These are phyloP conservation scores for Rhabdophis nuchalis DNA, from an alignment of 2,797 vertebrate genomes.

Conservation along the genomic window DNA sequence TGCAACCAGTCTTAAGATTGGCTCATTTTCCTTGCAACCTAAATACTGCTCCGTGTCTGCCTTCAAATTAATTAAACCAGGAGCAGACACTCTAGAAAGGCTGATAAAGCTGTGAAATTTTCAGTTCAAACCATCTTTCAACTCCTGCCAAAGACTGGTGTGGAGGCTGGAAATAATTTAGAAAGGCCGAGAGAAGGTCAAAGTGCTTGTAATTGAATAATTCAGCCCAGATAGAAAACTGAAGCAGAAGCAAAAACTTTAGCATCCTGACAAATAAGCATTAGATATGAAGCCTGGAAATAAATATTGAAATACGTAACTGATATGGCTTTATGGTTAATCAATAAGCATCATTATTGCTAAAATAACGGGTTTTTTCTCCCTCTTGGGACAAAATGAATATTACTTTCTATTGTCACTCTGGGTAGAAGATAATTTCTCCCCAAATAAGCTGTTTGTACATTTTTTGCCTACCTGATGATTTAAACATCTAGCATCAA, in stretches of 20 bases:
- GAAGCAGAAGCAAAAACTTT: conserved; percentile 58
- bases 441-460: conserved; percentile 60
- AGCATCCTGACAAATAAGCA: conserved; percentile 61
- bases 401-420: conserved; percentile 63
- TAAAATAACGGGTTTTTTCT: conserved; percentile 57
- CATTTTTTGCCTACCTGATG: neutral
- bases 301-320: conserved; percentile 58
- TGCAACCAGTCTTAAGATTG: neutral
- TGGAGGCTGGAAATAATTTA: conserved; percentile 60
- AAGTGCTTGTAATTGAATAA: conserved; percentile 65
- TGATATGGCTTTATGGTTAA: neutral
- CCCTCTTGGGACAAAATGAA: conserved; percentile 60
- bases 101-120: conserved; percentile 62
- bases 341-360: neutral
- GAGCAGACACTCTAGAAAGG: conserved; percentile 44
- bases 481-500: conserved; percentile 51
- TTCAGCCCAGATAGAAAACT: conserved; percentile 64
- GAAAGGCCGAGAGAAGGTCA: conserved; percentile 64
- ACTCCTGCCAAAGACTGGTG: conserved; percentile 55
- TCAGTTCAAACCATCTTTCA: conserved; percentile 44
- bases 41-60: conserved; percentile 18
- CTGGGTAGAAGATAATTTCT: conserved; percentile 57
- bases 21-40: neutral
- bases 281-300: conserved; percentile 58
- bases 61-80: conserved; percentile 47